Percentiles rank a stretch among this genome's conserved stretches.
Evolutionary conservation across 1,140 invertebrate species (phyloP).

Genomic region (Polyergus mexicanus): DNA sequence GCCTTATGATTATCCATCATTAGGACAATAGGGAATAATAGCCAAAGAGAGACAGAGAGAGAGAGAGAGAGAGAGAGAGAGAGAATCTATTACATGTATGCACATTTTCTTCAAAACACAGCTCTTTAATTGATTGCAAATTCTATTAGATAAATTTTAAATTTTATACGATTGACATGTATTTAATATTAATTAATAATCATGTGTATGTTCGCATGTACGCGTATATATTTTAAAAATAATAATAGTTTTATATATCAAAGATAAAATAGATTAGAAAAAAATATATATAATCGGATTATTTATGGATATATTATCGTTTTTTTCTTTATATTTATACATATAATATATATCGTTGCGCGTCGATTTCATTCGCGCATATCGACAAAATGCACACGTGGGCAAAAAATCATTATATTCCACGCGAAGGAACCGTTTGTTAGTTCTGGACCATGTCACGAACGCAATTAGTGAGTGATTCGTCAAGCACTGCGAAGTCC

Average conservation of each 20-base stretch:
- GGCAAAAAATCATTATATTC: constrained; percentile 66
- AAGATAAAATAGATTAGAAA: background rate
- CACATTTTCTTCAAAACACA: constrained; percentile 64
- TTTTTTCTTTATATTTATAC: background rate
- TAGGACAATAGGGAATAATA: constrained; percentile 81
- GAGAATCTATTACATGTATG: constrained; percentile 33
- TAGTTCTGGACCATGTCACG: constrained; percentile 85
- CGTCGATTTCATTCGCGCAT: background rate
- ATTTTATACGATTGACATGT: background rate
- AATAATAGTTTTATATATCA: background rate
- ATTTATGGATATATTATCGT: background rate
- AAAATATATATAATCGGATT: background rate
- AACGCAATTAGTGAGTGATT: constrained; percentile 87
- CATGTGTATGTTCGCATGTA: background rate
- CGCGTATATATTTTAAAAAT: background rate
- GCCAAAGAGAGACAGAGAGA: constrained; percentile 48
- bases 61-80: background rate
- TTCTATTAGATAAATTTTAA: constrained; percentile 8
- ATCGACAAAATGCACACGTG: constrained; percentile 15
- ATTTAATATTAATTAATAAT: constrained; percentile 2
- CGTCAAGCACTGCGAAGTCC: constrained; percentile 82
- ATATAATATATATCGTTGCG: too few species aligned
- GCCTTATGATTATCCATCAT: constrained; percentile 83
- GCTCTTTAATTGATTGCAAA: constrained; percentile 15
- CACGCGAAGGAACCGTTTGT: constrained; percentile 81